These are phyloP conservation scores for Ptyas mucosa DNA, from an alignment of 2,113 vertebrate genomes.

Conservation along the genomic window DNA sequence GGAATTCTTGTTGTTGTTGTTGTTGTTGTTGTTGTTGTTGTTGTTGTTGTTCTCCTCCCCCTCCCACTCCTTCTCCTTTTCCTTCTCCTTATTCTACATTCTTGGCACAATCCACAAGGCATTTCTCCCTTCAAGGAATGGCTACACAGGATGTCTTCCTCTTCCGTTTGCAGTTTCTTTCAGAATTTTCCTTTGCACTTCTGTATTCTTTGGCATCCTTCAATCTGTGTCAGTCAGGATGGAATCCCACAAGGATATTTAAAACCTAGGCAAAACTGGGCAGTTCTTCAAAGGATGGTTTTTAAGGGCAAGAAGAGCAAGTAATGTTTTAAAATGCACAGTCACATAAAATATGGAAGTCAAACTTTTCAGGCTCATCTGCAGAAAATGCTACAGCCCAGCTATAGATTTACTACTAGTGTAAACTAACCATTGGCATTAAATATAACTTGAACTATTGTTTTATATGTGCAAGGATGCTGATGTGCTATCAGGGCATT, in stretches of 20 bases:
- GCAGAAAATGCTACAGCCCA: not conserved
- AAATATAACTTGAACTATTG: not conserved
- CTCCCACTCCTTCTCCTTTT: too few relatives aligned
- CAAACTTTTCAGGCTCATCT: not conserved
- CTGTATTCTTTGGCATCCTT: not conserved
- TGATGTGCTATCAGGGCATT: not conserved
- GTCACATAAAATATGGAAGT: not conserved
- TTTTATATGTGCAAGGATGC: not conserved
- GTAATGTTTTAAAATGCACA: not conserved
- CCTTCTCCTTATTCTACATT: not conserved
- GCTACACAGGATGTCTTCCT: not conserved
- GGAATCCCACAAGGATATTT: not conserved
- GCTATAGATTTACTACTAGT: not conserved
- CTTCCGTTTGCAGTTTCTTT: not conserved
- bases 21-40: too few relatives aligned
- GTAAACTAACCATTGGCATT: not conserved
- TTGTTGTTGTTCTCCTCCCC: too few relatives aligned
- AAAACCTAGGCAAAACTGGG: not conserved
- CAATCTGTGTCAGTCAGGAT: not conserved
- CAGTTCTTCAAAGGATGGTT: not conserved
- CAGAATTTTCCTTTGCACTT: not conserved
- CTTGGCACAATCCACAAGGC: not conserved
- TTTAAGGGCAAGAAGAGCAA: not conserved
- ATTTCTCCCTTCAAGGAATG: not conserved
- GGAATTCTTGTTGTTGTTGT: not conserved